Evolutionary conservation across 2,797 vertebrate species (phyloP).

Genomic region (Phoebastria nigripes): DNA sequence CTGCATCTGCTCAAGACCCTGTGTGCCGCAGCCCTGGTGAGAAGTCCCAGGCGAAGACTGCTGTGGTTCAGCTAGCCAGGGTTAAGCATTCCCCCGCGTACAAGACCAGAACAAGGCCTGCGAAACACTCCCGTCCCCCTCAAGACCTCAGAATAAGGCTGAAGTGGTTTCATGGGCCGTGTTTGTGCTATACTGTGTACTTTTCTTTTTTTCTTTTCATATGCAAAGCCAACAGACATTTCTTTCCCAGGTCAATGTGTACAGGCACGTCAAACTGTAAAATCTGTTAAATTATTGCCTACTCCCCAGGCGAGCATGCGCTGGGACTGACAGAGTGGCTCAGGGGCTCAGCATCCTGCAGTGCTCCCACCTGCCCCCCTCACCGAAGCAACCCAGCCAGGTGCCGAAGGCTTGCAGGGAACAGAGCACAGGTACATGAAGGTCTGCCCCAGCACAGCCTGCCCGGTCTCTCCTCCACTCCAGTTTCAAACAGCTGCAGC

Average conservation of each 20-base stretch:
- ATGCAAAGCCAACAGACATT: not conserved
- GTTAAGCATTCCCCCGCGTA: fast-evolving
- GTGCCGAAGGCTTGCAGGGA: not conserved
- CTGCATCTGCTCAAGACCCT: fast-evolving
- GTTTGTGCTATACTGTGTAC: not conserved
- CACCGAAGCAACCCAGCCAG: not conserved
- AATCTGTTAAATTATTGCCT: not conserved
- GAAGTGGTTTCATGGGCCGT: not conserved
- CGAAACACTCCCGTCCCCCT: not conserved
- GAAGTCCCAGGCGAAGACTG: not conserved
- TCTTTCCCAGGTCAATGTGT: not conserved
- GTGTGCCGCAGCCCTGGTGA: fast-evolving
- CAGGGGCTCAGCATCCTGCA: not conserved
- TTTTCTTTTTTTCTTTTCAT: not conserved
- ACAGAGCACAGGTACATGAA: fast-evolving
- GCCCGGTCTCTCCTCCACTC: not conserved
- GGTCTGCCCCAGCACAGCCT: not conserved
- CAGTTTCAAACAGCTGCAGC: not conserved
- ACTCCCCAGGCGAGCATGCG: not conserved
- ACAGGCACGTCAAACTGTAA: not conserved
- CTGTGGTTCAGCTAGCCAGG: not conserved
- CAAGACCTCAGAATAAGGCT: not conserved
- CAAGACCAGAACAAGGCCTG: not conserved
- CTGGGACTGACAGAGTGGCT: not conserved
- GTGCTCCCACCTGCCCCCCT: not conserved